Conservation (phyloP, 2,888 invertebrate species). For the Anorthoa munda region DNA sequence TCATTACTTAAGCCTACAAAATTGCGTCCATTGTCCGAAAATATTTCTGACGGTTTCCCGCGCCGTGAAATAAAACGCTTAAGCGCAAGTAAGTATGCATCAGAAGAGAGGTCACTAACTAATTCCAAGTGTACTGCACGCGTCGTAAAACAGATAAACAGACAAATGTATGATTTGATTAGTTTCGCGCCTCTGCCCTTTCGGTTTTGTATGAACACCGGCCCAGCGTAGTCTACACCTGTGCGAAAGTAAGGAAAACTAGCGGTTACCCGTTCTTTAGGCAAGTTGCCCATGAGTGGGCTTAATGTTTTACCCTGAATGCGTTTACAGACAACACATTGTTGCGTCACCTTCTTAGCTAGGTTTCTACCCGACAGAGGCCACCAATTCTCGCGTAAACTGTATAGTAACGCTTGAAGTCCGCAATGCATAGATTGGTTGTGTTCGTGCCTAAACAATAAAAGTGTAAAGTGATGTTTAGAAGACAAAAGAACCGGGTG, state of each 20-base stretch:
- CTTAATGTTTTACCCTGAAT: background rate
- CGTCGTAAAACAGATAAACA: background rate
- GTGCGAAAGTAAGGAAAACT: background rate
- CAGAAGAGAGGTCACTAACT: background rate
- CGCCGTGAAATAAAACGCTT: background rate
- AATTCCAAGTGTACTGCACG: background rate
- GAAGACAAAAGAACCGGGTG: constrained; percentile 7
- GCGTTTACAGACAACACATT: constrained; percentile 1
- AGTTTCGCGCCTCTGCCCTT: constrained; percentile 5
- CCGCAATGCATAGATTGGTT: constrained; percentile 3
- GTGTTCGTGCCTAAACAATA: constrained; percentile 6
- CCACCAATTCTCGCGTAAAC: background rate
- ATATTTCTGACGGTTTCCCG: background rate
- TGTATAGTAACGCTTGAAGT: constrained; percentile 1
- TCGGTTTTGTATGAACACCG: background rate
- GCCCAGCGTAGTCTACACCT: background rate
- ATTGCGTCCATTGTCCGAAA: background rate
- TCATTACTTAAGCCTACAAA: background rate
- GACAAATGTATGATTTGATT: constrained; percentile 1
- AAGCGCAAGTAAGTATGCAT: background rate
- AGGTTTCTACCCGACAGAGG: background rate
- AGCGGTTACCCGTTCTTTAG: background rate
- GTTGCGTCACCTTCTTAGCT: constrained; percentile 1
- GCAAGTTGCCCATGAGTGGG: background rate
- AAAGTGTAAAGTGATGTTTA: background rate